A percentile compares a stretch with the other conserved stretches of the same genome.
These are phyloP conservation scores for Alces alces DNA, from an alignment of 2,113 vertebrate species.

Conservation along the genomic window DNA sequence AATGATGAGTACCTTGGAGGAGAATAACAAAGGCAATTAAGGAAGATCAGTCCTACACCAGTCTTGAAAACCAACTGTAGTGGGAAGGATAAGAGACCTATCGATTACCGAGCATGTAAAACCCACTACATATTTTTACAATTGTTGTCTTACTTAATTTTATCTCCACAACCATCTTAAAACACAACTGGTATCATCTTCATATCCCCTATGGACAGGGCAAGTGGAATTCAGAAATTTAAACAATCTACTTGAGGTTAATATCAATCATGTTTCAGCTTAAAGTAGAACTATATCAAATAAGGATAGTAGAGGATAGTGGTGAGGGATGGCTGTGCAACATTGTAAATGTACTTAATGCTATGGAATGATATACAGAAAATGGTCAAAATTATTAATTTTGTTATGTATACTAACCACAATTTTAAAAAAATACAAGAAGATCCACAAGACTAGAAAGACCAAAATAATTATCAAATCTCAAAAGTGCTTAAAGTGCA, in stretches of 20 bases:
- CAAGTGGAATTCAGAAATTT: neutral
- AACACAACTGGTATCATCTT: neutral
- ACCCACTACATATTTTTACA: neutral
- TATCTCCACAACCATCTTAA: neutral
- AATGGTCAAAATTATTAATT: neutral
- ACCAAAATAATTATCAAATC: neutral
- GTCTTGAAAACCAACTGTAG: neutral
- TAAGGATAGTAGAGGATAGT: neutral
- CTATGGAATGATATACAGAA: neutral
- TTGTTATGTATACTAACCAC: neutral
- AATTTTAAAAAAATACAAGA: neutral
- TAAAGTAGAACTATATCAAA: neutral
- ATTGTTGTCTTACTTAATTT: neutral
- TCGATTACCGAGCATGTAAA: neutral
- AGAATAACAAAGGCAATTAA: neutral
- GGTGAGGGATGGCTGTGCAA: neutral
- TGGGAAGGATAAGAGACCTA: neutral
- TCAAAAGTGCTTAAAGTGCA: neutral
- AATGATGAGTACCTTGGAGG: neutral
- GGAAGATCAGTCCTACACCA: neutral
- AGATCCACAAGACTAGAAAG: neutral
- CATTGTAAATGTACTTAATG: neutral
- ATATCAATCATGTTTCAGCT: neutral
- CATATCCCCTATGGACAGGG: neutral
- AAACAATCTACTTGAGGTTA: constrained; percentile 15